These are phyloP conservation scores for Blennius ocellaris DNA, from an alignment of 2,113 vertebrate species.

Conservation along the genomic window DNA sequence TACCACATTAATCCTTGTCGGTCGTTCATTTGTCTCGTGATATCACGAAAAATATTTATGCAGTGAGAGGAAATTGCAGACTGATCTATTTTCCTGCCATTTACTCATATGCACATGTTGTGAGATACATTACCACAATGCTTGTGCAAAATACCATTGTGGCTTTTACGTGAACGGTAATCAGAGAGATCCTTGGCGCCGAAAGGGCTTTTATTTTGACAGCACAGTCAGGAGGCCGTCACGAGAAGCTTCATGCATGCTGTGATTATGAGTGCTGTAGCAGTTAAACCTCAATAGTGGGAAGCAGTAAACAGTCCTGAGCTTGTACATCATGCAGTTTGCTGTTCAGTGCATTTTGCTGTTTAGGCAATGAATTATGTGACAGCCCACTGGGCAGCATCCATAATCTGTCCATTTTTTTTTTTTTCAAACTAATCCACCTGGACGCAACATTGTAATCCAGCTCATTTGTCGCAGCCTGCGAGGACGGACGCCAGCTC, in stretches of 20 bases:
- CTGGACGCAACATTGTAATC: slow-evolving; percentile 24
- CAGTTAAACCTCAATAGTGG: not conserved
- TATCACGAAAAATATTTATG: not conserved
- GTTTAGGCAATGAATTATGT: slow-evolving; percentile 16
- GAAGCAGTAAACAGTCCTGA: not conserved
- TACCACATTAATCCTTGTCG: not conserved
- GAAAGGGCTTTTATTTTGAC: not conserved
- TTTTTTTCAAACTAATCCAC: slow-evolving; percentile 44
- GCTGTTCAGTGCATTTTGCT: slow-evolving; percentile 3
- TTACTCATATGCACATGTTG: not conserved
- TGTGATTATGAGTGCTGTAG: slow-evolving; percentile 8
- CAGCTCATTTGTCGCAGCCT: slow-evolving; percentile 25
- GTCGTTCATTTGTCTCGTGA: not conserved
- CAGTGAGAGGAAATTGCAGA: not conserved
- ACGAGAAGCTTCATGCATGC: not conserved
- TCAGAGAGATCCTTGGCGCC: no score
- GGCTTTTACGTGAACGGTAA: no score
- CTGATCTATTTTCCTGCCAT: not conserved
- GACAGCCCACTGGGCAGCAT: slow-evolving; percentile 4
- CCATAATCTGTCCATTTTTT: slow-evolving; percentile 26
- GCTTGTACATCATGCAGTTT: not conserved
- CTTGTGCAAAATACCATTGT: no score
- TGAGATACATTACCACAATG: not conserved
- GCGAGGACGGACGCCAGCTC: slow-evolving; percentile 20
- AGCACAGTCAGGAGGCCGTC: not conserved